Evolutionary conservation across 37 sponge, comb jelly and placozoan genomes (phyloP).

Genomic region (Oscarella lobularis): DNA sequence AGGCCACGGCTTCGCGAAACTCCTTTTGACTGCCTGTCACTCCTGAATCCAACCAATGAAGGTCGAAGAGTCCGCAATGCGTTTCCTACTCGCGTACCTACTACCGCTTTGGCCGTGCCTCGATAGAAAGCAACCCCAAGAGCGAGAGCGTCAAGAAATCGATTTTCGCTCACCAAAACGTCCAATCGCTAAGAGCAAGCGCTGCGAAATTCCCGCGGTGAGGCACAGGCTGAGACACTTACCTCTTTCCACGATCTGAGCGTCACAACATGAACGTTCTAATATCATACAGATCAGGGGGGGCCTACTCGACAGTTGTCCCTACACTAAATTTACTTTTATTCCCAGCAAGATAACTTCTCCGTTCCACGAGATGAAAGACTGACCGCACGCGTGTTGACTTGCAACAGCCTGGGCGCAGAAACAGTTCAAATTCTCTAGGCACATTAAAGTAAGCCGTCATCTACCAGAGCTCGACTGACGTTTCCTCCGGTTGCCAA

Average conservation of each 20-base stretch:
- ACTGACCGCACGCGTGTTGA: conserved; percentile 54
- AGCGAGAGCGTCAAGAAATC: conserved; percentile 37
- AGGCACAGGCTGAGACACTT: background rate
- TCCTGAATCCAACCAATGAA: too few species aligned
- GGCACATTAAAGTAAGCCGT: background rate
- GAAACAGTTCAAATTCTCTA: background rate
- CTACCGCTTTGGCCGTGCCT: conserved; percentile 46
- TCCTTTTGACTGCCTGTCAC: conserved; percentile 28
- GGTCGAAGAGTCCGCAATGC: too few species aligned
- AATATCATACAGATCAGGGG: too few species aligned
- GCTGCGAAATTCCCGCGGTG: background rate
- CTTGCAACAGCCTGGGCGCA: conserved; percentile 35
- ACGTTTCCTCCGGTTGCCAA: conserved; percentile 68
- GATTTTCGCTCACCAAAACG: conserved; percentile 30
- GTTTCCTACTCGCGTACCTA: conserved; percentile 11
- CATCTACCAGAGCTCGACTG: conserved; percentile 46
- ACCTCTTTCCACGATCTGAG: conserved; percentile 74
- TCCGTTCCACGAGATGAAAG: conserved; percentile 30
- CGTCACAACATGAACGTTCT: conserved; percentile 38
- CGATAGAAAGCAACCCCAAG: conserved; percentile 43
- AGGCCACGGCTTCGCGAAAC: too few species aligned
- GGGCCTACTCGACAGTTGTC: too few species aligned
- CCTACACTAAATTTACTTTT: too few species aligned
- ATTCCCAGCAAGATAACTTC: conserved; percentile 36
- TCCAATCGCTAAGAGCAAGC: conserved; percentile 30